These are phyloP conservation scores for Pristionchus japonicus DNA, from an alignment of 2,888 invertebrate genomes.

Conservation along the genomic window DNA sequence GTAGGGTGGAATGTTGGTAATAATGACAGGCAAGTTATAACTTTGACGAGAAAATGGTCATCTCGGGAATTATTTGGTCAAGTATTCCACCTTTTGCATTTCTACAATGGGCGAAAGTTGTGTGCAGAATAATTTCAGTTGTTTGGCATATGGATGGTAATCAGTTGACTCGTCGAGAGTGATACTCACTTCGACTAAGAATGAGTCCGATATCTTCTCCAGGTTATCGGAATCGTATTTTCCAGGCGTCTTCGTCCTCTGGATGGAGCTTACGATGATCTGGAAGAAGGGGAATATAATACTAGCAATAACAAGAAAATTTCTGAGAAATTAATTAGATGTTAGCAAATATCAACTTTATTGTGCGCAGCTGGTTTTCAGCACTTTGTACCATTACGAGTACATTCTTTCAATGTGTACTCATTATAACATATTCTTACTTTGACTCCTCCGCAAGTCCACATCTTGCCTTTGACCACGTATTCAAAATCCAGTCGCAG, in stretches of 20 bases:
- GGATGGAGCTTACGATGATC: conserved; percentile 50
- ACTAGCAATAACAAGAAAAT: neutral
- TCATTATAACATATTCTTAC: neutral
- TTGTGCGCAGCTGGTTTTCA: too few species aligned
- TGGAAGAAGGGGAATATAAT: too few species aligned
- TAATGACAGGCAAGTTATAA: too few species aligned
- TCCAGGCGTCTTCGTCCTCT: conserved; percentile 48
- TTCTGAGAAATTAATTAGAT: too few species aligned
- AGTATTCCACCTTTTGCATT: conserved; percentile 65
- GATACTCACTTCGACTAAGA: conserved; percentile 56
- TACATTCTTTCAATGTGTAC: too few species aligned
- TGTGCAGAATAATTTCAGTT: conserved; percentile 58
- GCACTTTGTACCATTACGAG: too few species aligned
- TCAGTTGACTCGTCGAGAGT: conserved; percentile 60
- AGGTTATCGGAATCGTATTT: conserved; percentile 16
- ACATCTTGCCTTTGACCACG: conserved; percentile 59
- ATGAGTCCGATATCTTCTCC: conserved; percentile 52
- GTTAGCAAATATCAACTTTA: too few species aligned
- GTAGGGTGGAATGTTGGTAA: too few species aligned
- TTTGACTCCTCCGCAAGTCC: conserved; percentile 60
- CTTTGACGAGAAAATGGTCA: too few species aligned
- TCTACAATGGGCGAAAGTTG: conserved; percentile 59
- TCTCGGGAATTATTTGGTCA: conserved; percentile 50
- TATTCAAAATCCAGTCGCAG: conserved; percentile 65
- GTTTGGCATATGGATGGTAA: conserved; percentile 56